Evolutionary conservation across 2,888 invertebrate species (phyloP).

Genomic region (Eutolmus rufibarbis): DNA sequence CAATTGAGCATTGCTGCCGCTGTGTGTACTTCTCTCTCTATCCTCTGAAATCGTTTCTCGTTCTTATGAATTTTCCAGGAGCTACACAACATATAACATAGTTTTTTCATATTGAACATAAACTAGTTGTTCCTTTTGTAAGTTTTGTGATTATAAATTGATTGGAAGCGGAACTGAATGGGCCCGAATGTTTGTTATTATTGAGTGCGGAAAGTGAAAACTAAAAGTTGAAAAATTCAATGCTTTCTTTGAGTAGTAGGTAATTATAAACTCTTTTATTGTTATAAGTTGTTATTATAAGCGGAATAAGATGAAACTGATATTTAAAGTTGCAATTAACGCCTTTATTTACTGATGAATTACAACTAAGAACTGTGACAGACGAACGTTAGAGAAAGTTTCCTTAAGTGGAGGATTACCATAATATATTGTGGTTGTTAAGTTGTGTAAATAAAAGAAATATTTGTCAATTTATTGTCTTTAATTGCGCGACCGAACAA

Average conservation of each 20-base stretch:
- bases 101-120: conserved; percentile 33
- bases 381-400: conserved; percentile 33
- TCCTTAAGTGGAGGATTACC: conserved; percentile 8
- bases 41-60: conserved; percentile 2
- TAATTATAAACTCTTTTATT: conserved; percentile 26
- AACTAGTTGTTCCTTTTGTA: conserved; percentile 32
- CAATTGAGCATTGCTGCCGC: neutral
- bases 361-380: conserved; percentile 40
- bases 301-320: conserved; percentile 21
- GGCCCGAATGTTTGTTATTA: conserved; percentile 28
- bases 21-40: neutral
- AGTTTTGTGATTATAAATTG: conserved; percentile 34
- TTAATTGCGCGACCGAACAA: neutral
- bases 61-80: conserved; percentile 35
- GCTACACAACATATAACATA: conserved; percentile 7
- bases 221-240: conserved; percentile 19
- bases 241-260: conserved; percentile 41
- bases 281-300: conserved; percentile 41
- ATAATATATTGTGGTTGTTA: conserved; percentile 41
- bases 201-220: conserved; percentile 17
- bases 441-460: conserved; percentile 43
- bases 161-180: conserved; percentile 6
- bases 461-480: conserved; percentile 34
- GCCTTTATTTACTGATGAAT: conserved; percentile 35
- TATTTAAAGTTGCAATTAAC: conserved; percentile 37